phyloP scores from a whole-genome alignment of 2,888 invertebrate species.

The Hesperia comma region DNA sequence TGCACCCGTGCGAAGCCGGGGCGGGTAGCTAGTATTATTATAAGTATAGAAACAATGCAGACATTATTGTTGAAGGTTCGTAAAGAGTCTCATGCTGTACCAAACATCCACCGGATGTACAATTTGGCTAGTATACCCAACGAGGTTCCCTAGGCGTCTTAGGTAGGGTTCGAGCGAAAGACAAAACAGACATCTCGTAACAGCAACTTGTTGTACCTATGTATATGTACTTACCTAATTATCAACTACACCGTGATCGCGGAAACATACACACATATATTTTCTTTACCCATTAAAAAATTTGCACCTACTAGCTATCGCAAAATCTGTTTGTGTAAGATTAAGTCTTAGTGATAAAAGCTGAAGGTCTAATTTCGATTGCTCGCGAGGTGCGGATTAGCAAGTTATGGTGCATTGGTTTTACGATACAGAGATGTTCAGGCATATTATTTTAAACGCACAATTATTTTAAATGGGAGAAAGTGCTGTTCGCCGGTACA shows the following conservation, averaged over 20 bases:
- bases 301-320: neutral
- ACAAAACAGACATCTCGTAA: neutral
- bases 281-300: constrained; percentile 3
- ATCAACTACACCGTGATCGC: neutral
- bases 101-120: too few species aligned
- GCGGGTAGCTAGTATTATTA: too few species aligned
- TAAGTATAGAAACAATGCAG: too few species aligned
- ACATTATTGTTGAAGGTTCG: too few species aligned
- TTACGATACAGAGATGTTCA: constrained; percentile 30
- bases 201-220: neutral
- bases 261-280: constrained; percentile 4
- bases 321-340: neutral
- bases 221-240: neutral
- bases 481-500: constrained; percentile 31
- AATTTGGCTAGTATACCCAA: too few species aligned
- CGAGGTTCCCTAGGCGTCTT: too few species aligned
- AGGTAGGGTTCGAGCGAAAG: too few species aligned
- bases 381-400: neutral
- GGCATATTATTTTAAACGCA: constrained; percentile 37
- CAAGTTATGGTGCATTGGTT: constrained; percentile 23
- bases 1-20: too few species aligned
- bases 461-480: constrained; percentile 39
- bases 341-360: neutral
- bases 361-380: neutral
- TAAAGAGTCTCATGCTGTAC: too few species aligned